Evolutionary conservation across 2,113 vertebrate genomes (phyloP).

Genomic region (Okapia johnstoni): DNA sequence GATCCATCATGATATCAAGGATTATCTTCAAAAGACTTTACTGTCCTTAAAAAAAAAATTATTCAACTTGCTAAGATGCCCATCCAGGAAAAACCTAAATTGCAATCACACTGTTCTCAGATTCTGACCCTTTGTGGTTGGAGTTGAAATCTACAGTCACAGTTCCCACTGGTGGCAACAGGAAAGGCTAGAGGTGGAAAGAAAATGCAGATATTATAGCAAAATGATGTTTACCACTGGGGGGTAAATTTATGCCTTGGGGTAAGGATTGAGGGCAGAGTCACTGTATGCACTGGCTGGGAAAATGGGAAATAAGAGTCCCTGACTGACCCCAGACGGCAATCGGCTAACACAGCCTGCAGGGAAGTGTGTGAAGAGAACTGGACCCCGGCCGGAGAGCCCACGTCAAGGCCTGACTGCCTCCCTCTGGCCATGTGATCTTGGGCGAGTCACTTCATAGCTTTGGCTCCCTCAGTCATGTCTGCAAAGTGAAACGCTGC

Average conservation of each 20-base stretch:
- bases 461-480: neutral
- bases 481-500: neutral
- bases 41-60: neutral
- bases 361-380: neutral
- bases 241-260: neutral
- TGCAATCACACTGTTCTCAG: neutral
- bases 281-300: neutral
- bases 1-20: neutral
- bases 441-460: neutral
- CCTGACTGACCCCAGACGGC: too few relatives aligned
- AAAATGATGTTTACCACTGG: neutral
- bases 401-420: too few relatives aligned
- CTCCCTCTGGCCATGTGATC: neutral
- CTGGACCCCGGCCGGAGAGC: fast-evolving
- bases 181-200: neutral
- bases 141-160: neutral
- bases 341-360: neutral
- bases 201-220: neutral
- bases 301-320: neutral
- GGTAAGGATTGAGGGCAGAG: neutral
- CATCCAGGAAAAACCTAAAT: neutral
- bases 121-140: neutral
- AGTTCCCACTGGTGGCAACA: neutral
- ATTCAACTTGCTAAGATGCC: neutral
- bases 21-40: neutral